Evolutionary conservation across 2,797 vertebrate genomes (phyloP), one percentile per base, ranked within the genome.

Genomic region (Danio tinwini): DNA sequence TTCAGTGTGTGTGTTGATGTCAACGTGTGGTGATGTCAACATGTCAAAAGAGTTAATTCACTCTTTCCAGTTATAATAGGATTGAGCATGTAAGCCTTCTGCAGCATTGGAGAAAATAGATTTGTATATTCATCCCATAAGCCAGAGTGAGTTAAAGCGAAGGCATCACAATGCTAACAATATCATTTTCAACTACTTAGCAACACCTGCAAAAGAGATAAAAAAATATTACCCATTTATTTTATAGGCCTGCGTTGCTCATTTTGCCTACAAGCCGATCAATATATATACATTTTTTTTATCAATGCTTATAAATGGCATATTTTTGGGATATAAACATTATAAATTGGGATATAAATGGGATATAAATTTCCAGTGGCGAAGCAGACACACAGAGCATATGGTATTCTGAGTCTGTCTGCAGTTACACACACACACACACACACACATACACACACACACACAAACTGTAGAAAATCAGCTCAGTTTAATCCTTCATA

Each of bases 41-140:
- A 44, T 76, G 40, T 45, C 6, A 47, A 50, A 67, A 67, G 6
- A 59, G 21, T 68, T 67, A 37, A 68, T 68, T 68, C 42, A 68
- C 37, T 49, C 37, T 59, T 78, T 78, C 21, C 75, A 59, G 53
- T 59, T 37, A 17, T 68, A 58, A 77, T 59, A 69, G 64, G 64
- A 77, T 78, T 37, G 53, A 69, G 53, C 3, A 8, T 76, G 42
- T 68, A 67, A 67, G 42, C 63, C 19, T 21, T 12, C n/a, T 49
- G 44, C 29, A 49, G 17, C 8, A 4, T 37, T 59, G 7, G 44
- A 69, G 42, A 56, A 55, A 56, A 67, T 58, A 56, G 52, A 58
- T 77, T 68, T 67, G 21, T 21, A 47, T 58, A 14, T 76, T 67
- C 44, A 55, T 67, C 21, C 62, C 8, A 76, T 65, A 58, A 76